These are phyloP conservation scores for Proterorhinus semilunaris DNA, from an alignment of 2,113 vertebrate genomes.

Conservation along the genomic window DNA sequence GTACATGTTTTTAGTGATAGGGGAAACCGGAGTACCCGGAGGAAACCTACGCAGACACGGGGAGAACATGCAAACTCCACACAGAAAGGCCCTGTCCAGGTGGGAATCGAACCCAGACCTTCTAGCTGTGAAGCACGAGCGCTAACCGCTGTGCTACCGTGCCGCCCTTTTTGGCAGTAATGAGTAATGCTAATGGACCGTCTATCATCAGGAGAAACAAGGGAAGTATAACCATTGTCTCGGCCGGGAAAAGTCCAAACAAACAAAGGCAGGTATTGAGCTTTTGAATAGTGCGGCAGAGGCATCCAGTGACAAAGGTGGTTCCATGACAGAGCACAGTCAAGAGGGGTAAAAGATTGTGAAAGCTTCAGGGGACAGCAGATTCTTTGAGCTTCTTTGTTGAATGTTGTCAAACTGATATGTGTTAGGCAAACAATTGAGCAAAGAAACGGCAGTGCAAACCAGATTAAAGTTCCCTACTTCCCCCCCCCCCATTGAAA, in stretches of 20 bases:
- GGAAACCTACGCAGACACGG: too few relatives aligned
- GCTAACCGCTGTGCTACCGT: too few relatives aligned
- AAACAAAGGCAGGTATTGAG: conserved; percentile 37
- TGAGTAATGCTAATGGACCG: conserved; percentile 17
- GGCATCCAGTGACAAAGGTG: conserved; percentile 12
- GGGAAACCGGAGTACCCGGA: too few relatives aligned
- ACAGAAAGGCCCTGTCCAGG: too few relatives aligned
- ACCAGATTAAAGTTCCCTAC: neutral
- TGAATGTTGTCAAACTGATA: neutral
- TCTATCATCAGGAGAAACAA: neutral
- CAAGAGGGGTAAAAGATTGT: neutral
- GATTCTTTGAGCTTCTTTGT: neutral
- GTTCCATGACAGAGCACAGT: neutral
- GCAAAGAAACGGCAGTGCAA: neutral
- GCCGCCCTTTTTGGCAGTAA: neutral
- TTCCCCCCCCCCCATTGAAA: neutral
- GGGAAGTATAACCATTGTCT: conserved; percentile 45
- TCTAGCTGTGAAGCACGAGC: too few relatives aligned
- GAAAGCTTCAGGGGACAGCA: neutral
- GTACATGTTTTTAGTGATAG: too few relatives aligned
- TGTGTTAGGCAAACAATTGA: neutral
- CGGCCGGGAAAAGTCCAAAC: conserved; percentile 7
- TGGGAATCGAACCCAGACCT: too few relatives aligned
- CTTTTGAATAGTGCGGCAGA: neutral
- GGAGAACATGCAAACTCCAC: too few relatives aligned